Base-by-base conservation (phyloP, 2,888 invertebrate genomes). In the Helobdella robusta region DNA sequence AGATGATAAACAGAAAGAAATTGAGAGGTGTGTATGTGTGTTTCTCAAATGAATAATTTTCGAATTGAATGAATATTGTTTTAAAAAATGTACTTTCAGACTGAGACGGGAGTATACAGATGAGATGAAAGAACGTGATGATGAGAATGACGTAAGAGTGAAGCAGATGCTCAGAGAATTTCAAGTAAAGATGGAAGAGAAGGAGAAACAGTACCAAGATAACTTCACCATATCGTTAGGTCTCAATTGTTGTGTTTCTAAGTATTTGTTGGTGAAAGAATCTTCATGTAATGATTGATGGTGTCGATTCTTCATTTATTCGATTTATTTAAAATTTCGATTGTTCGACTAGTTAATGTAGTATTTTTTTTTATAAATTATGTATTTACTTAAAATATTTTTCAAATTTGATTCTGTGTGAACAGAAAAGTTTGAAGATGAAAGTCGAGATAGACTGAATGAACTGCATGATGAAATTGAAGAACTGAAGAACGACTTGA, bases 151-250 rank as follows among this genome's bases (percentile, higher is more conserved):
- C 3, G 48, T 18, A 20, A 62, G 50, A 35, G 30, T 62, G 30
- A 62, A 62, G 32, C 28, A 62, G 30, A n/a, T 62, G n/a, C 28
- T 62, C 32, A 62, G 30, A 44, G 62, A 62, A 35, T 46, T 62
- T n/a, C 62, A 62, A 20, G 35, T 34, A 4, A 62, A 44, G 18
- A n/a, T 62, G 62, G 28, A 48, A 2, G 46, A 62, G 35, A 62
- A 62, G 34, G 62, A 62, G 50, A 48, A 62, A 32, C 44, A 62
- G 34, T 62, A 62, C 62, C 62, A 62, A 30, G 50, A 50, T 20
- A 46, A 50, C 48, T 62, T 62, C 46, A 32, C 48, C 25, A 48
- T 23, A 28, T 28, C 62, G 20, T 23, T 62, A 50, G 62, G 62
- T 62, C 5, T 18, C 28, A n/a, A 20, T 23, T 23, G 5, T 56